Base-by-base conservation (phyloP, 2,113 vertebrate genomes). In the Gopherus evgoodei region DNA sequence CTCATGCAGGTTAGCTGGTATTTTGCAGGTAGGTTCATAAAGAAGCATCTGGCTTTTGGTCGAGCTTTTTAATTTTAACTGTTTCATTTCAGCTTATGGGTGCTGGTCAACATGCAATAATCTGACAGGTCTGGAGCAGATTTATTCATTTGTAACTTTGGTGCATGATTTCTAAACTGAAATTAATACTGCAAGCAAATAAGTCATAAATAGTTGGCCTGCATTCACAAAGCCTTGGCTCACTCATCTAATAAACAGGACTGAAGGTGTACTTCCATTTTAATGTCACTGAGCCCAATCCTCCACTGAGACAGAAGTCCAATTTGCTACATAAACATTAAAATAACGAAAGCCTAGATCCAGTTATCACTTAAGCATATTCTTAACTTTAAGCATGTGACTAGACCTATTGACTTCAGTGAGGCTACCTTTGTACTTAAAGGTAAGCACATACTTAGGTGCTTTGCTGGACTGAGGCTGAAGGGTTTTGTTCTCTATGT, bases 21-120 rank as follows among this genome's bases (percentile, higher is more conserved):
- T 86, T 95, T 93, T 94, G 96, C 96, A 95, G 90, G n/a, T 84
- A 94, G 84, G 91, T 93, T 95, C 92, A 78, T 97, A 97, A 97
- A 83, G 91, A 95, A 95, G 93, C 93, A 95, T 93, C 95, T 93
- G 96, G 96, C 87, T 88, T 87, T 83, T 91, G 81, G 90, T 97
- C 93, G 93, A 81, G 54, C 92, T 88, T 94, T 95, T 91, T 78
- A 87, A 91, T 93, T 95, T 93, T 81, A 87, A 80, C 56, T 0
- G 16, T 88, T 94, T 97, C 75, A 80, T 93, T 96, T 95, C 95
- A 96, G 90, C 54, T 92, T 86, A 88, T 5, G 52, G 90, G 89
- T 12, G 2, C 93, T 93, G 11, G 53, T 94, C 93, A 95, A 86
- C 0, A 0, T 65, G 75, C 78, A 95, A 88, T 84, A 91, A 94